Conservation (phyloP, 92 coral and sea anemone species). For the Bergia sp. region DNA sequence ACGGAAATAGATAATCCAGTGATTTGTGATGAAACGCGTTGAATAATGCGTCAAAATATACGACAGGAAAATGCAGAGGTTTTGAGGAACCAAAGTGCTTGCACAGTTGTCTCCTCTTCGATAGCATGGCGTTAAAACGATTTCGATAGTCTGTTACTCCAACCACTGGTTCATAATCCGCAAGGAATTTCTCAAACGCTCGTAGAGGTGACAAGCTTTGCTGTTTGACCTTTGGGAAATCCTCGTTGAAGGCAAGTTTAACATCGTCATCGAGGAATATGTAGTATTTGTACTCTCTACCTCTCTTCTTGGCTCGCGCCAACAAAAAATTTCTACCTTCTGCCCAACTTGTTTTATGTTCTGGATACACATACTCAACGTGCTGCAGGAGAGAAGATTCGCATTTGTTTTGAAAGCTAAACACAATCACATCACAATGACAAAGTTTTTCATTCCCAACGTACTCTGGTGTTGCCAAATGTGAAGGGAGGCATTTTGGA, state of each 20-base stretch:
- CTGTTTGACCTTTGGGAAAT: background rate
- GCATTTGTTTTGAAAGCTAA: conserved; percentile 26
- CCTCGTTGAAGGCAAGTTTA: conserved; percentile 10
- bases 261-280: conserved; percentile 41
- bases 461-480: conserved; percentile 3
- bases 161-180: conserved; percentile 36
- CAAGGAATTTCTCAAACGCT: no score
- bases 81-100: background rate
- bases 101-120: conserved; percentile 32
- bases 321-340: conserved; percentile 40
- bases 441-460: background rate
- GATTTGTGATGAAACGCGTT: conserved; percentile 53
- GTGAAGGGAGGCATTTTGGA: no score
- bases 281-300: conserved; percentile 24
- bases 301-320: conserved; percentile 18
- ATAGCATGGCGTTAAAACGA: background rate
- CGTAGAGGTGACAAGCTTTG: no score
- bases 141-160: conserved; percentile 34
- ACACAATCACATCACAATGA: background rate
- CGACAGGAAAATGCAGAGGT: conserved; percentile 22
- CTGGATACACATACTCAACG: no score
- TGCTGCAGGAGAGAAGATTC: no score
- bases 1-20: background rate
- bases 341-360: conserved; percentile 15
- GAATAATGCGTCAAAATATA: conserved; percentile 48